Evolutionary conservation across 2,888 invertebrate species (phyloP).

Genomic region (Chirona hameri): DNA sequence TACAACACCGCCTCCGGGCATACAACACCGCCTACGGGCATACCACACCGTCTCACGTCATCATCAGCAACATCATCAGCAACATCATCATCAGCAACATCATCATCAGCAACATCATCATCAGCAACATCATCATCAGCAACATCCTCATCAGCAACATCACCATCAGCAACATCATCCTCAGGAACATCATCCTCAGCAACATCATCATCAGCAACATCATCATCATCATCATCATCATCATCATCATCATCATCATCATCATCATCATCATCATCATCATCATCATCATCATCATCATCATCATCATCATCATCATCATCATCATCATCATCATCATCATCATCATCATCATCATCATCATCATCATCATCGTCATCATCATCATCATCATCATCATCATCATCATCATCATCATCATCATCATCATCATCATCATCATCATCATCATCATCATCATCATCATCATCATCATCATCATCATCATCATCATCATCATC

Average conservation of each 20-base stretch:
- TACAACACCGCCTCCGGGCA: no score
- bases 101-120: no score
- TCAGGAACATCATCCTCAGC: no score
- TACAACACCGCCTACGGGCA: no score
- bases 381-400: constrained; percentile 27
- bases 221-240: background rate
- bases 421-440: constrained; percentile 25
- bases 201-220: no score
- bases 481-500: constrained; percentile 28
- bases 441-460: constrained; percentile 26
- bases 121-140: no score
- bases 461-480: constrained; percentile 28
- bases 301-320: constrained; percentile 9
- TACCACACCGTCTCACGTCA: no score
- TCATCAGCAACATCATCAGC: no score
- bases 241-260: constrained; percentile 3
- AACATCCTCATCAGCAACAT: no score
- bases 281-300: constrained; percentile 12
- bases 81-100: no score
- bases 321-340: constrained; percentile 8
- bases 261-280: no score
- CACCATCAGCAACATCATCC: no score
- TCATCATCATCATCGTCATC: constrained; percentile 6
- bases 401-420: constrained; percentile 2
- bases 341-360: background rate